Evolutionary conservation across 1,140 invertebrate species (phyloP).

Genomic region (Drosophila bipectinata): DNA sequence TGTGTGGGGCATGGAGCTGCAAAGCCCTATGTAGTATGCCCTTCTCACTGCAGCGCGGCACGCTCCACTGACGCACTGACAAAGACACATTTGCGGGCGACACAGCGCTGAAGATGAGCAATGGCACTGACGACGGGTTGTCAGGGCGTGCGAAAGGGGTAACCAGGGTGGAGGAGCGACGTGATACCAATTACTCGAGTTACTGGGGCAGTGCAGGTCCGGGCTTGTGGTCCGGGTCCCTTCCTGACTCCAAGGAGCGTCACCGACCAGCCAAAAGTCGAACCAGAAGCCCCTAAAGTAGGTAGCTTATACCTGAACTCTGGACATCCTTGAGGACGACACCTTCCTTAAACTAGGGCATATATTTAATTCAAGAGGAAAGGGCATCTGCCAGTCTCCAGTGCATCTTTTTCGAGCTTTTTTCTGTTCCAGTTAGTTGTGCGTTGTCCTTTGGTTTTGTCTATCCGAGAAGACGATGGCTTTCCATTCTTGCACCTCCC

Average conservation of each 20-base stretch:
- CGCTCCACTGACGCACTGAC: conserved; percentile 74
- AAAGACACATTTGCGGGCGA: conserved; percentile 70
- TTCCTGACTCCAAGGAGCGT: conserved; percentile 33
- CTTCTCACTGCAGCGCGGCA: conserved; percentile 37
- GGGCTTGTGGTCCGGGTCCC: conserved; percentile 14
- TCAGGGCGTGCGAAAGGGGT: conserved; percentile 4
- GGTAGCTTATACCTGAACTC: too few species aligned
- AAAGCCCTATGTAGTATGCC: too few species aligned
- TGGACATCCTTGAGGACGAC: too few species aligned
- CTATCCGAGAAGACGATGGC: conserved; percentile 31
- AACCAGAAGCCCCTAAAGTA: conserved; percentile 7
- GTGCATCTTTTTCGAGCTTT: background rate
- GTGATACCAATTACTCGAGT: conserved; percentile 73
- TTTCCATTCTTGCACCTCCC: conserved; percentile 27
- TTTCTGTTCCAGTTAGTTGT: conserved; percentile 35
- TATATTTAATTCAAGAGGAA: too few species aligned
- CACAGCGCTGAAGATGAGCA: conserved; percentile 43
- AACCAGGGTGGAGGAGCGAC: background rate
- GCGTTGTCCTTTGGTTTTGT: conserved; percentile 51
- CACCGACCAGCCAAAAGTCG: conserved; percentile 52
- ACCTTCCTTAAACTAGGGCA: too few species aligned
- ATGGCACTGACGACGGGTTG: conserved; percentile 32
- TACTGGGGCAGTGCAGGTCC: conserved; percentile 57
- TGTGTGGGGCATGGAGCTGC: too few species aligned
- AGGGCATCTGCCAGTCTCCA: background rate